Conservation (phyloP, 2,113 vertebrate species). For the Cyanistes caeruleus region DNA sequence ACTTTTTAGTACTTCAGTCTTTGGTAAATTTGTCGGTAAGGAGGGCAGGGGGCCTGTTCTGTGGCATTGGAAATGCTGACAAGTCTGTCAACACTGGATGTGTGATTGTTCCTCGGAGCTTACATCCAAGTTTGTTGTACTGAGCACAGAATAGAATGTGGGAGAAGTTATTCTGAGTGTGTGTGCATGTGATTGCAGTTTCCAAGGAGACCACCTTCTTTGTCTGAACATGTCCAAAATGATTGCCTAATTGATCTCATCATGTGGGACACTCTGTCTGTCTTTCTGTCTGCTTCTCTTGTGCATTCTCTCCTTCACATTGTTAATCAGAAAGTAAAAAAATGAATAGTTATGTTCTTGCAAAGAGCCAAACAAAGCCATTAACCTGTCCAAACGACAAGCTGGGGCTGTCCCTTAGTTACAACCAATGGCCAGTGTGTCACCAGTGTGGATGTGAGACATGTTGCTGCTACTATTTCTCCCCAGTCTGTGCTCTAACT, state of each 20-base stretch:
- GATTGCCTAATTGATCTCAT: constrained; percentile 70
- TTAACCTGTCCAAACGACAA: neutral
- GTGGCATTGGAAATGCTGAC: neutral
- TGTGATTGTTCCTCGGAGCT: neutral
- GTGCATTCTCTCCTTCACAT: neutral
- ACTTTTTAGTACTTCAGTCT: neutral
- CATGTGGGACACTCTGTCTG: constrained; percentile 49
- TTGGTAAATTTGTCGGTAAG: neutral
- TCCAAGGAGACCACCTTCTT: constrained; percentile 69
- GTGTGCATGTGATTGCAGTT: constrained; percentile 62
- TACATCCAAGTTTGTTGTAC: constrained; percentile 43
- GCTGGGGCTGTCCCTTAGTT: neutral
- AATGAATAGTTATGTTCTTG: neutral
- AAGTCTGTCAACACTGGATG: neutral
- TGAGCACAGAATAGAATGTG: constrained; percentile 40
- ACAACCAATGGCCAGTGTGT: neutral
- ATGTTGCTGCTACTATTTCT: neutral
- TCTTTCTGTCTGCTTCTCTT: constrained; percentile 40
- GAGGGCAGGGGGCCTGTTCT: neutral
- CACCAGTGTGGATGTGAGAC: neutral
- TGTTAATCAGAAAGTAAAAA: constrained; percentile 21
- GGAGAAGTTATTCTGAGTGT: constrained; percentile 66
- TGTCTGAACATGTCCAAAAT: constrained; percentile 71
- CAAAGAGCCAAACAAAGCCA: neutral
- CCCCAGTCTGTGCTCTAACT: neutral